Conservation (phyloP, 2,113 vertebrate genomes). For the Madoqua kirkii region DNA sequence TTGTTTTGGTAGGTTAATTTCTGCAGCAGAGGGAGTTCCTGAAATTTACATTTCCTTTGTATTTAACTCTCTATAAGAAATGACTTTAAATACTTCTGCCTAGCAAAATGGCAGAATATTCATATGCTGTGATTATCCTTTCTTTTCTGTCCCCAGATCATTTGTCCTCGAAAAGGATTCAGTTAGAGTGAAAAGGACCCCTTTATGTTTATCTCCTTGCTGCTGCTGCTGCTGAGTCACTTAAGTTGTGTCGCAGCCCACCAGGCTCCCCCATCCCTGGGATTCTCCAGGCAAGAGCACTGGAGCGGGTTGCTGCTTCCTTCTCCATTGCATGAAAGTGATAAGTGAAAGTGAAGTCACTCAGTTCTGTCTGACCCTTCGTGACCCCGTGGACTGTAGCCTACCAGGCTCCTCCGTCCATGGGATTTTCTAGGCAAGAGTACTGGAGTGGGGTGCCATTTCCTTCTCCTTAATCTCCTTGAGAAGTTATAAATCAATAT, state of each 20-base stretch:
- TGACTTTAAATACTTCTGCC: background rate
- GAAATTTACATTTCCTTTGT: slow-evolving; percentile 61
- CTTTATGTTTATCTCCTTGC: too few species aligned
- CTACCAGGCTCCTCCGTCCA: background rate
- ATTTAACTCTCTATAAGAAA: slow-evolving; percentile 42
- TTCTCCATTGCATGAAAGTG: background rate
- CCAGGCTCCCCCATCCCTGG: fast-evolving
- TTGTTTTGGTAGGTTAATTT: slow-evolving; percentile 23
- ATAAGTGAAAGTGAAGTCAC: background rate
- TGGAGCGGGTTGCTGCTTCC: background rate
- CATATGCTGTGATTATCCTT: slow-evolving; percentile 22
- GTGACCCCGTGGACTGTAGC: background rate
- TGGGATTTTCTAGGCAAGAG: background rate
- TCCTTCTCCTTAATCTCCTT: background rate
- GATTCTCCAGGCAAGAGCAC: background rate
- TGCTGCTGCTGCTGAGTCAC: background rate
- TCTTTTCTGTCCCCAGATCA: background rate
- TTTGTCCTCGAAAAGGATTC: background rate
- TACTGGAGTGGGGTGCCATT: background rate
- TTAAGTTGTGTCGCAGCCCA: background rate
- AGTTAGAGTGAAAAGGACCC: background rate
- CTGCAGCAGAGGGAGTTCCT: background rate
- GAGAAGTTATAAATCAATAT: background rate
- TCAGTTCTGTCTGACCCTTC: fast-evolving
- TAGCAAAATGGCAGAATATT: slow-evolving; percentile 44